Conservation (phyloP, 1,140 invertebrate species). For the Dinoponera quadriceps region DNA sequence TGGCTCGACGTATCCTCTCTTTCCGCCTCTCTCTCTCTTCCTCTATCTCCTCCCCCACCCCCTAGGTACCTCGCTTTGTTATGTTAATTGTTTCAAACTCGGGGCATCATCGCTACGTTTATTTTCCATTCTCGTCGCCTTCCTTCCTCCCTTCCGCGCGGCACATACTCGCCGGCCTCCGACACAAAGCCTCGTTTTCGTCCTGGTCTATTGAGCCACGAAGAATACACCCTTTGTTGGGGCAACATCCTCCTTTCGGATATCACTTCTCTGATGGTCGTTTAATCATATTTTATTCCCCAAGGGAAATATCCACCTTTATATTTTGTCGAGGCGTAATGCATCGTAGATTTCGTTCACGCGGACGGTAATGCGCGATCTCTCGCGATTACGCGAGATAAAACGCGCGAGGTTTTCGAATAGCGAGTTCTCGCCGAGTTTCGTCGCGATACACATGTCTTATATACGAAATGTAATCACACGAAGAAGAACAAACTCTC, state of each 20-base stretch:
- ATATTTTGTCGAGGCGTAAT: conserved; percentile 30
- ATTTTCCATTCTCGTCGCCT: conserved; percentile 82
- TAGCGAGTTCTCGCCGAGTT: not conserved
- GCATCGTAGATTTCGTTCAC: conserved; percentile 23
- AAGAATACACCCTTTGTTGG: conserved; percentile 52
- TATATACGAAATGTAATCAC: not conserved
- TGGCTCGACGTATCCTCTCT: conserved; percentile 69
- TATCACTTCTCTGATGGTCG: conserved; percentile 58
- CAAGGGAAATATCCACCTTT: conserved; percentile 28
- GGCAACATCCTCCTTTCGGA: conserved; percentile 59
- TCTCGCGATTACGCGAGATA: not conserved
- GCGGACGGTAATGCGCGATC: not conserved
- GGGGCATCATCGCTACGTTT: conserved; percentile 81
- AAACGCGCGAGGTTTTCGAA: not conserved
- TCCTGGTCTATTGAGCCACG: conserved; percentile 51
- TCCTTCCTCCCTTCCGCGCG: conserved; percentile 61
- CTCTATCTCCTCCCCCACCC: conserved; percentile 54
- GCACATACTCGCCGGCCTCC: conserved; percentile 47
- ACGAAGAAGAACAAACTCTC: too few species aligned
- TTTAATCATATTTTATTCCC: conserved; percentile 55
- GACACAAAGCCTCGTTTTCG: conserved; percentile 59
- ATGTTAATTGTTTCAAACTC: conserved; percentile 84
- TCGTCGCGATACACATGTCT: not conserved
- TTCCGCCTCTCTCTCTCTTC: conserved; percentile 47
- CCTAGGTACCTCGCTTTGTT: conserved; percentile 78